Conservation (phyloP, 2,797 vertebrate species). For the Acridotheres tristis region DNA sequence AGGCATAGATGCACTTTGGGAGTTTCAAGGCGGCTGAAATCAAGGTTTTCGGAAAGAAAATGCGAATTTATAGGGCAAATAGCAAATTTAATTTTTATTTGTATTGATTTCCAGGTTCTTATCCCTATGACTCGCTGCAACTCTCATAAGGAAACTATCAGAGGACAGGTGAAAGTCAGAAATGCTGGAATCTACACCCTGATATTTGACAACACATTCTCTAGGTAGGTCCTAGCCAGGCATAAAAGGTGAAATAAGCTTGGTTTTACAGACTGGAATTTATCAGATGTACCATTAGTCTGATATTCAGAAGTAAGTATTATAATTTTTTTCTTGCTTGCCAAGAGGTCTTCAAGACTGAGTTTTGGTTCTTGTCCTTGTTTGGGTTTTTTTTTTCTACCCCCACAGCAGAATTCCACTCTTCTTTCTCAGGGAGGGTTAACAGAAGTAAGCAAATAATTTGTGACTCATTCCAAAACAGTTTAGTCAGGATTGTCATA, state of each 20-base stretch:
- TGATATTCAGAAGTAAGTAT: not conserved
- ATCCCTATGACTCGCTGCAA: conserved; percentile 93
- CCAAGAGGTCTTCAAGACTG: not conserved
- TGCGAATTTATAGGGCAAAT: not conserved
- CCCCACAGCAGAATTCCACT: not conserved
- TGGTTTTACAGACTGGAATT: not conserved
- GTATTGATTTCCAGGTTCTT: conserved; percentile 83
- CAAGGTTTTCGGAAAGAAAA: not conserved
- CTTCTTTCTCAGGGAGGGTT: not conserved
- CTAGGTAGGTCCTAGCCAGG: conserved; percentile 79
- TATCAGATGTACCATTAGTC: not conserved
- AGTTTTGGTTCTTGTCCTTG: not conserved
- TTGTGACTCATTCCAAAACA: not conserved
- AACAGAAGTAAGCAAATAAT: not conserved
- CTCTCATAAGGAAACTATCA: conserved; percentile 91
- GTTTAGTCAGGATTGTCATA: not conserved
- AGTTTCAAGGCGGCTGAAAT: not conserved
- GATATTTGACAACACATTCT: conserved; percentile 97
- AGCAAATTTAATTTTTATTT: not conserved
- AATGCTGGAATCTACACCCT: conserved; percentile 87
- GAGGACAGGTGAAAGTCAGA: conserved; percentile 90
- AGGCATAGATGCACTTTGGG: not conserved
- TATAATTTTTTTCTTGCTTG: not conserved
- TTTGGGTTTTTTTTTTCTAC: not conserved
- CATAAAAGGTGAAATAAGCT: not conserved